Base-by-base conservation (phyloP, 2,113 vertebrate species). In the Xiphophorus hellerii region DNA sequence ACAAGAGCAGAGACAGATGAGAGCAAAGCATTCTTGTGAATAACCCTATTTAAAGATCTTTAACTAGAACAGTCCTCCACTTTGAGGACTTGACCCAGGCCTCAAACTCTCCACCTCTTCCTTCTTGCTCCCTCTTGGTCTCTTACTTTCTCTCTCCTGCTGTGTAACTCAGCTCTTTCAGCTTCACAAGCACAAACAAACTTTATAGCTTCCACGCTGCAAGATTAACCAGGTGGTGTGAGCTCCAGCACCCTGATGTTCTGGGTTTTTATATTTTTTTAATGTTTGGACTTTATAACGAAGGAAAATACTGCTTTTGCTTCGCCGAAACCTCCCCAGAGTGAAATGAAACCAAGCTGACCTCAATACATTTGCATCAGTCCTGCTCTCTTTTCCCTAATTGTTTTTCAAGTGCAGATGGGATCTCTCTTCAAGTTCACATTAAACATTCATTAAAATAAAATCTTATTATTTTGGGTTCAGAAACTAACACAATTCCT, bases 21-120 rank as follows among this genome's bases (percentile, higher is more conserved):
- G 77, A 60, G 76, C 70, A 48, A 69, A 71, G 74, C 82, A 78
- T 86, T 83, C 82, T 89, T 61, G 78, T 81, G 69, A 88, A 83
- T 85, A 81, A 84, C 82, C 84, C 92, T 94, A 93, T 93, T 92
- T 94, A 90, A 92, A 91, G 92, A 89, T 87, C 76, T 82, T 86
- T 91, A 93, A 93, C 82, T 93, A 85, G 91, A 93, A 88, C 93
- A 92, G 78, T 78, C 83, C 74, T 15, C 76, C 74, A 66, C 84
- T 93, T 92, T 83, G 76, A 92, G 89, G 86, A 92, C 90, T 89
- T 73, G 68, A 90, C 92, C 87, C 22, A 22, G 71, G 68, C 81
- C 62, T 86, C 74, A 77, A 74, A 76, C 37, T 65, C 76, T 44
- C 54, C 68, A 62, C 58, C 62, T 63, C 79, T 67, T 48, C 72